Evolutionary conservation across 2,888 invertebrate species (phyloP).

Genomic region (Malthinus flaveolus): DNA sequence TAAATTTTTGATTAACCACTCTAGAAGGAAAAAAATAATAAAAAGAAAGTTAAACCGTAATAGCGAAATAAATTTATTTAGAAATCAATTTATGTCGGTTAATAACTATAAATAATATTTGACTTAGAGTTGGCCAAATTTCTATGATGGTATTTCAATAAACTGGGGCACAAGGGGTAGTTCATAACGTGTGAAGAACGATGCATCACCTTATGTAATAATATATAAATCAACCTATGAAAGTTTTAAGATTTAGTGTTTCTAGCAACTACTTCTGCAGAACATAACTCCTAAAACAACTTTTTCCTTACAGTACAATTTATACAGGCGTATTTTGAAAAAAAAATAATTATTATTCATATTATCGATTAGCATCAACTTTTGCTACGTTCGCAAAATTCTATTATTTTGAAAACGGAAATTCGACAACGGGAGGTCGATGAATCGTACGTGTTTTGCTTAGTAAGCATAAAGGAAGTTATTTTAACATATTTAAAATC

Average conservation of each 20-base stretch:
- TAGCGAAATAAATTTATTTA: neutral
- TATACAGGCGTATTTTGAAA: too few species aligned
- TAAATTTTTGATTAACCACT: too few species aligned
- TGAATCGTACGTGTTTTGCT: conserved; percentile 11
- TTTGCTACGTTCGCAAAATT: conserved; percentile 14
- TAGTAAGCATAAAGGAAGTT: conserved; percentile 18
- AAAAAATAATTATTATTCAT: neutral
- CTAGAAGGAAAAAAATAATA: too few species aligned
- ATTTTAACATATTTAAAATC: conserved; percentile 24
- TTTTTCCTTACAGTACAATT: too few species aligned
- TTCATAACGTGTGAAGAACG: conserved; percentile 23
- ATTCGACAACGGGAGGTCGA: conserved; percentile 16
- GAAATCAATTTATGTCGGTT: conserved; percentile 3
- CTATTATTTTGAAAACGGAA: conserved; percentile 25
- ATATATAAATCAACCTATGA: conserved; percentile 26
- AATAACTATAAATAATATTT: conserved; percentile 3
- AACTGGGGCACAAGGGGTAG: conserved; percentile 15
- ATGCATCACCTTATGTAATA: conserved; percentile 24
- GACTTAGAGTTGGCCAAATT: conserved; percentile 12
- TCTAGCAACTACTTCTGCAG: conserved; percentile 22
- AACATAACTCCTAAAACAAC: conserved; percentile 15
- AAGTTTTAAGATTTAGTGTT: conserved; percentile 24
- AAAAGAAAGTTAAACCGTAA: too few species aligned
- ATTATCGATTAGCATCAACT: neutral
- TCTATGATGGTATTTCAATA: conserved; percentile 15